Percentiles rank a stretch among this genome's conserved stretches.
Evolutionary conservation across 2,113 vertebrate species (phyloP).

Genomic region (Platanista minor): DNA sequence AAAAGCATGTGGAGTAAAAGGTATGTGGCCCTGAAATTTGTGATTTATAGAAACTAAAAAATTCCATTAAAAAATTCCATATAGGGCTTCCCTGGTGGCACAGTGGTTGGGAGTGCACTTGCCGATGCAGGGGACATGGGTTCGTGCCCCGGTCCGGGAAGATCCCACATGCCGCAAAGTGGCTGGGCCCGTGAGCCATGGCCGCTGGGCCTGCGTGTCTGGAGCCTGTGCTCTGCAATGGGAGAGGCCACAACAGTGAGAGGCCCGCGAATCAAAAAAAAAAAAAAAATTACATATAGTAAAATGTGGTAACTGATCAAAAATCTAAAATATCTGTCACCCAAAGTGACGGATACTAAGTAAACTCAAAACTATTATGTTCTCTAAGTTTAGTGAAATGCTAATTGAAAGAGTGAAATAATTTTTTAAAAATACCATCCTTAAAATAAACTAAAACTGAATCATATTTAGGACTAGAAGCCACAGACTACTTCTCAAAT

Average conservation of each 20-base stretch:
- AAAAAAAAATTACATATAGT: background rate
- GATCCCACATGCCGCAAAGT: no score
- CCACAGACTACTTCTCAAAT: background rate
- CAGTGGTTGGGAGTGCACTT: no score
- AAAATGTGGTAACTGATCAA: background rate
- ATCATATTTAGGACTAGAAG: background rate
- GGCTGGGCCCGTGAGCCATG: no score
- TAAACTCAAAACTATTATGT: background rate
- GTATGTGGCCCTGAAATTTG: background rate
- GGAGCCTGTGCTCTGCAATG: no score
- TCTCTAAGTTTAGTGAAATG: background rate
- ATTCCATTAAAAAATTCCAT: background rate
- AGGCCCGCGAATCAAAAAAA: no score
- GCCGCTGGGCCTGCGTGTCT: no score
- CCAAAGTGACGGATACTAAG: background rate
- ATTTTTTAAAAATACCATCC: background rate
- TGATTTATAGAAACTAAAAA: conserved; percentile 11
- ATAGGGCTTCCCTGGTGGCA: no score
- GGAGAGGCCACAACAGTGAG: no score
- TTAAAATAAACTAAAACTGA: background rate
- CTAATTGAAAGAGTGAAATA: background rate
- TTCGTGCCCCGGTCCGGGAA: no score
- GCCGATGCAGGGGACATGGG: no score
- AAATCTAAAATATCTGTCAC: background rate
- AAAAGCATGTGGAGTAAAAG: background rate